Conservation (phyloP, 2,113 vertebrate genomes). For the Ciconia maguari region DNA sequence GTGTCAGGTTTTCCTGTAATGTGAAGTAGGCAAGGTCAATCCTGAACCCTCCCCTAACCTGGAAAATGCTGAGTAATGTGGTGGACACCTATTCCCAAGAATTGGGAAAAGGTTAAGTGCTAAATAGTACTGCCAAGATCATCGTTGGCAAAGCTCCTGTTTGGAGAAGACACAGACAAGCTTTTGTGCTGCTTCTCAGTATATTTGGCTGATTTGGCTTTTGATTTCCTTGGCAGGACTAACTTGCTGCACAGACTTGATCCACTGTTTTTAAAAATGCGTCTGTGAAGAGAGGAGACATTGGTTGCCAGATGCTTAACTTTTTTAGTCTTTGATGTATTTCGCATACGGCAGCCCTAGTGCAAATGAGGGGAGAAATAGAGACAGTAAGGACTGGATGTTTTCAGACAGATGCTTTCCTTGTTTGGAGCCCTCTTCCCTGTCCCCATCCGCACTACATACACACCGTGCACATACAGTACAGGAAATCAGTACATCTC, state of each 20-base stretch:
- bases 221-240: slow-evolving; percentile 21
- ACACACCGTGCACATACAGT: accelerated
- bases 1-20: not conserved
- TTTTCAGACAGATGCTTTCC: not conserved
- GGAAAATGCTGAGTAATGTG: not conserved
- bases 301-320: not conserved
- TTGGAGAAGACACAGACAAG: not conserved
- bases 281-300: not conserved
- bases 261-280: not conserved
- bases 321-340: not conserved
- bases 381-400: not conserved
- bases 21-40: not conserved
- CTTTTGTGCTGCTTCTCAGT: not conserved
- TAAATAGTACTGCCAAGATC: slow-evolving; percentile 3
- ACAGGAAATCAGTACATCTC: accelerated
- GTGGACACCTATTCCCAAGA: not conserved
- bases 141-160: not conserved
- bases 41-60: not conserved
- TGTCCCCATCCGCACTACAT: accelerated
- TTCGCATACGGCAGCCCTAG: not conserved
- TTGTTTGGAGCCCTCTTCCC: not conserved
- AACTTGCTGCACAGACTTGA: not conserved
- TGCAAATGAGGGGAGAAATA: not conserved
- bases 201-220: not conserved
- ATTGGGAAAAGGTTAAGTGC: not conserved